Evolutionary conservation across 2,113 vertebrate species (phyloP), one percentile per base, ranked within the genome.

Genomic region (Sarotherodon lohbergeri): DNA sequence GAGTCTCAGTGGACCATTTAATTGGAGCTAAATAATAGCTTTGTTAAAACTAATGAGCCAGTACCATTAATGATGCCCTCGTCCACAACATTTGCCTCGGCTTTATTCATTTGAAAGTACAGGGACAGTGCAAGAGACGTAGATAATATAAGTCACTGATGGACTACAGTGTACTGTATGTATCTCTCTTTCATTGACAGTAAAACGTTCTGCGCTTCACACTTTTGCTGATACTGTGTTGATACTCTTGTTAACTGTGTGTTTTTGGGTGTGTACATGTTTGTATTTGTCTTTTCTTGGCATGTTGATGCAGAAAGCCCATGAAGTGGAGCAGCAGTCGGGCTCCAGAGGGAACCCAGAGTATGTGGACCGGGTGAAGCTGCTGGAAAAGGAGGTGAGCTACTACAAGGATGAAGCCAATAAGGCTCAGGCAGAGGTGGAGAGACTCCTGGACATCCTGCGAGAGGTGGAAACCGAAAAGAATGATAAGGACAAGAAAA

Each of bases 401-500:
- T 99, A 97, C 95, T 99, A 97, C 90, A 98, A 99, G 68, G 98
- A 99, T 5, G 98, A 99, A 91, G 97, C 97, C 56, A 95, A 94
- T 90, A 99, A 99, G 95, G 95, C 98, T 83, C 98, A 99, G 95
- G 93, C 97, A 0, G 99, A 99, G 94, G 98, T 99, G 85, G 98
- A 99, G 94, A 96, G 99, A 89, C 97, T 99, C 85, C 96, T 99
- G 91, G 98, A 99, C 95, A 99, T 99, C 94, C 97, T 99, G 84
- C 97, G 98, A 84, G 98, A 99, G 94, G 98, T 99, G 91, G 99
- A 99, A 92, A 99, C 97, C 0, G 99, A 99, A 92, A 99, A 99
- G 95, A 99, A 98, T 39, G 98, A 99, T 93, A 99, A 99, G 95
- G 99, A 99, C 96, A 99, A 99, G 96, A 99, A 99, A 96, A 99